These are phyloP conservation scores for Scortum barcoo DNA, from an alignment of 2,113 vertebrate species.

Conservation along the genomic window DNA sequence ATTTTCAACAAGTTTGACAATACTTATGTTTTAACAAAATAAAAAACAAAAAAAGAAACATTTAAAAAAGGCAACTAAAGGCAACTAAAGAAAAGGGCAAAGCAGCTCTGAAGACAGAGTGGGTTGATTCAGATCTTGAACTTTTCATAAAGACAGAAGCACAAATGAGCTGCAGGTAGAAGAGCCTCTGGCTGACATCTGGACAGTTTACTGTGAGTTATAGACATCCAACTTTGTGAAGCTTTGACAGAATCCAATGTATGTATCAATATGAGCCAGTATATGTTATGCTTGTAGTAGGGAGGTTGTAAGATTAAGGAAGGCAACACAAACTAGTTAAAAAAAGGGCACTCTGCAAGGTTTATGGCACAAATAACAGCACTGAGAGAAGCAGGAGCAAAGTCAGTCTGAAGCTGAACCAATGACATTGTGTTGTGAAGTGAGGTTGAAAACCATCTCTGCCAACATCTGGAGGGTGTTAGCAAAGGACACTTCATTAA, in stretches of 20 bases:
- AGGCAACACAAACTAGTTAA: constrained; percentile 62
- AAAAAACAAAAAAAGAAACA: constrained; percentile 57
- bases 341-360: constrained; percentile 65
- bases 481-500: constrained; percentile 63
- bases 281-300: constrained; percentile 15
- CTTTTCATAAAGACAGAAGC: constrained; percentile 41
- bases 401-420: constrained; percentile 36
- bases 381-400: constrained; percentile 53
- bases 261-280: constrained; percentile 35
- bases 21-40: constrained; percentile 70
- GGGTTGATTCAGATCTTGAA: constrained; percentile 22
- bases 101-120: constrained; percentile 54
- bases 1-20: constrained; percentile 69
- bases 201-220: not conserved
- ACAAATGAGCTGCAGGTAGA: constrained; percentile 32
- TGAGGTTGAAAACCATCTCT: constrained; percentile 39
- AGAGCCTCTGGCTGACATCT: constrained; percentile 25
- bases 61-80: constrained; percentile 70
- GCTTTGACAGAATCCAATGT: constrained; percentile 27
- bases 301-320: constrained; percentile 38
- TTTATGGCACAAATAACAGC: constrained; percentile 81
- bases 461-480: constrained; percentile 22
- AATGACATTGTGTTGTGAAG: constrained; percentile 29
- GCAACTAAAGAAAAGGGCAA: constrained; percentile 75
- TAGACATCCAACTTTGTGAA: constrained; percentile 28